Base-by-base conservation (phyloP, 2,797 vertebrate species). In the Garrulus glandarius region DNA sequence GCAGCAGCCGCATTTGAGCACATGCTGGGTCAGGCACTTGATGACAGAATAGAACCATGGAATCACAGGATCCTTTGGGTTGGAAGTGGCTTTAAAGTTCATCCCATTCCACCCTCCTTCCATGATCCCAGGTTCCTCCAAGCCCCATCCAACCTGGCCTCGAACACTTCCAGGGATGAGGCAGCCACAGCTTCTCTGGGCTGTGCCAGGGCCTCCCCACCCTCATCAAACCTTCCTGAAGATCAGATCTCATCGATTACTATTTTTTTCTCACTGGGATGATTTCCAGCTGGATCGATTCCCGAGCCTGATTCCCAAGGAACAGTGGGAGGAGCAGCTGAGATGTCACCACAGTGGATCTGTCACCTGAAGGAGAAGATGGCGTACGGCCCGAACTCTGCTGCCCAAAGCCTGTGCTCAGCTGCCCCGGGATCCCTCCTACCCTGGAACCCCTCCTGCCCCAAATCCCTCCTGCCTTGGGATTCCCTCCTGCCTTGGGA, bases 401-500 rank as follows among this genome's bases (percentile, higher is more conserved):
- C 29, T 68, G 59, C 23, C 29, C 57, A 49, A 30, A 29, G 15
- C 8, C 57, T 12, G 0, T 12, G 16, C 47, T 30, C 59, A 41
- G 17, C 34, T 59, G 18, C 13, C 17, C 44, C 6, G 24, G 11
- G 10, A 22, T 44, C 15, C 7, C 60, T 65, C 36, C 50, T 56
- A 16, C 1, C 15, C 8, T 1, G 3, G 15, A 15, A 32, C 59
- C 11, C 9, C 30, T 39, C 36, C 53, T 61, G 15, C 1, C 52
- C 15, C 4, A 7, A 10, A 6, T 57, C 26, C 34, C 39, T 64
- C 52, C 72, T 22, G 37, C 10, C 37, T 11, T 37, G 37, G 24
- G 15, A 13, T 29, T 56, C 4, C 5, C 22, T 20, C 12, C 27
- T 49, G 13, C 2, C 27, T 60, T 5, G 10, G n/a, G 27, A 20